Evolutionary conservation across 2,888 invertebrate species (phyloP), one percentile per base, ranked within the genome.

Genomic region (Drosophila hawaiiensis): DNA sequence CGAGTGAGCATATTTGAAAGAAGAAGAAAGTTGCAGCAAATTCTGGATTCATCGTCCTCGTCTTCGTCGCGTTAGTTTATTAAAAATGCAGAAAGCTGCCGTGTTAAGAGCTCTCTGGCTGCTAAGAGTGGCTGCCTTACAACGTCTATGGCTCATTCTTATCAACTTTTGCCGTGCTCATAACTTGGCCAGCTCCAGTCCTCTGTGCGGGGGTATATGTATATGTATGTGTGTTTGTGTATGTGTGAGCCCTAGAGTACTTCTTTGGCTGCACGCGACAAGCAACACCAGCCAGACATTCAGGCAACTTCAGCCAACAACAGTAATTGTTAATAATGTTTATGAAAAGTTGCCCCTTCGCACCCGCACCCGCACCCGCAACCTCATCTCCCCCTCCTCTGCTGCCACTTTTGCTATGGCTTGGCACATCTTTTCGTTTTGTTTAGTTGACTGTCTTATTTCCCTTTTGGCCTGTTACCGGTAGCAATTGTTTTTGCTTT

Each of bases 261-360:
- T 79, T 74, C 76, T 66, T 77, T 81, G 79, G 86, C 89, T 85
- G 86, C 84, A 86, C 86, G 84, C 84, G 84, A 89, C 89, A 80
- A 77, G 83, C 77, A 82, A 82, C 72, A 78, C 78, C 78, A 73
- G 56, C 72, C 62, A 68, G 66, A 79, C 61, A 80, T 77, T 70
- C 74, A 74, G 71, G 49, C 84, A 85, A 85, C 89, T 85, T 85
- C 76, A 76, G 84, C 84, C 89, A 82, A 90, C 89, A 84, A 84
- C 84, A 91, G 90, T 91, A 89, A 89, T 85, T 86, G 90, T 86
- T 90, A 90, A 90, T 90, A 90, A 91, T 90, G 89, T 90, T 90
- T 90, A 90, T 91, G 91, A 91, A 91, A 91, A 90, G 91, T 90
- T 91, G 75, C 79, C 68, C 79, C 78, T 58, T 68, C 68, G 60